A percentile compares a stretch with the other conserved stretches of the same genome.
These are phyloP conservation scores for Plecotus auritus DNA, from an alignment of 2,113 vertebrate species.

Conservation along the genomic window DNA sequence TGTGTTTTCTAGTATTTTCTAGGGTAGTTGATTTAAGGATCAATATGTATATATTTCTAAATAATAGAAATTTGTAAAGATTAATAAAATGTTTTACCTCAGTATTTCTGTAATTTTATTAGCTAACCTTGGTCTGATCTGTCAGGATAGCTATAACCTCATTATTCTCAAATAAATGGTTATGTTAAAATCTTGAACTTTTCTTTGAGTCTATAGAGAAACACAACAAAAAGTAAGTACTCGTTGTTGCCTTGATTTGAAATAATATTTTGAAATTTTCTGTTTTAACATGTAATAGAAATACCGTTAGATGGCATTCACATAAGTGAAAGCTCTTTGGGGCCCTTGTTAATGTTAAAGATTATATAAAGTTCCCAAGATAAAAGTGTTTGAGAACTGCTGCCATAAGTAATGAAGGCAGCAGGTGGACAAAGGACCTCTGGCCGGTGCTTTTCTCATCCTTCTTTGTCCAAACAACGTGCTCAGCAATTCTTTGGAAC, in stretches of 20 bases:
- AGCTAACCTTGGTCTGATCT: not conserved
- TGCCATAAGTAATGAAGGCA: not conserved
- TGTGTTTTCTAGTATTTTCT: slow-evolving; percentile 18
- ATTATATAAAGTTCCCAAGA: not conserved
- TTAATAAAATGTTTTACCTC: not conserved
- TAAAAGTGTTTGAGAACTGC: not conserved
- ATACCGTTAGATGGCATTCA: not conserved
- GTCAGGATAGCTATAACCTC: not conserved
- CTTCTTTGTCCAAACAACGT: not conserved
- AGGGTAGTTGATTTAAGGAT: not conserved
- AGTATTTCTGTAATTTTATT: not conserved
- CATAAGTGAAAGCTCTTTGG: not conserved
- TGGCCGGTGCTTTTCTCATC: not conserved
- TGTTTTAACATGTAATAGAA: not conserved
- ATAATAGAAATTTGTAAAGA: not conserved
- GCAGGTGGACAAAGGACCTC: not conserved
- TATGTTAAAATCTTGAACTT: slow-evolving; percentile 22
- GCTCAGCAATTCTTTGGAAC: not conserved
- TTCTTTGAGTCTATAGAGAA: not conserved
- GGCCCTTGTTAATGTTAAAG: not conserved
- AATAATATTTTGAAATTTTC: not conserved
- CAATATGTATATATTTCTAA: not conserved
- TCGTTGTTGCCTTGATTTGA: not conserved
- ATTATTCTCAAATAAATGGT: not conserved
- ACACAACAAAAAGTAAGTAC: not conserved